These are phyloP conservation scores for Stenodema calcarata DNA, from an alignment of 2,888 invertebrate species.

Conservation along the genomic window DNA sequence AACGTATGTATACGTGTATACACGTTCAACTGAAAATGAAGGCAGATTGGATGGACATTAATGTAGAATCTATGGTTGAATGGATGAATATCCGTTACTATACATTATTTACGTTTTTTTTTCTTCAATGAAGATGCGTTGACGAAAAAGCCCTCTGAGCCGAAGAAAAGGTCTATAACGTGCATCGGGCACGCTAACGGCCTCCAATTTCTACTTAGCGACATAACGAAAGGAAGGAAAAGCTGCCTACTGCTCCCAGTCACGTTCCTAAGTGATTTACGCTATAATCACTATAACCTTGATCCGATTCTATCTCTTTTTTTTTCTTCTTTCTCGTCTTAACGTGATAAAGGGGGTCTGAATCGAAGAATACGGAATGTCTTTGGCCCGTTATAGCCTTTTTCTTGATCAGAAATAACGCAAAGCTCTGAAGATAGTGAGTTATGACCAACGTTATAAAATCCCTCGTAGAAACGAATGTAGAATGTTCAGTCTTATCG, in stretches of 20 bases:
- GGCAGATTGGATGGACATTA: too few species aligned
- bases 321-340: not conserved
- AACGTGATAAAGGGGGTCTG: not conserved
- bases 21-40: too few species aligned
- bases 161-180: not conserved
- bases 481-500: not conserved
- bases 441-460: not conserved
- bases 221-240: constrained; percentile 36
- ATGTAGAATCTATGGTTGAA: too few species aligned
- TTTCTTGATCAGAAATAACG: not conserved
- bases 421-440: not conserved
- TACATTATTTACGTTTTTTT: not conserved
- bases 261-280: constrained; percentile 44
- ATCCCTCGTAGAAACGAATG: not conserved
- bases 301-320: constrained; percentile 16
- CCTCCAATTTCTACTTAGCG: constrained; percentile 30
- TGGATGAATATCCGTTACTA: too few species aligned
- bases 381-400: not conserved
- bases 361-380: constrained; percentile 20
- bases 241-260: constrained; percentile 34
- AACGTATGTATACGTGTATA: too few species aligned
- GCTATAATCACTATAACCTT: constrained; percentile 35
- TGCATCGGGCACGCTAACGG: constrained; percentile 19
- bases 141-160: not conserved
- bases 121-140: not conserved